Evolutionary conservation across 2,113 vertebrate species (phyloP).

Genomic region (Turnix velox): DNA sequence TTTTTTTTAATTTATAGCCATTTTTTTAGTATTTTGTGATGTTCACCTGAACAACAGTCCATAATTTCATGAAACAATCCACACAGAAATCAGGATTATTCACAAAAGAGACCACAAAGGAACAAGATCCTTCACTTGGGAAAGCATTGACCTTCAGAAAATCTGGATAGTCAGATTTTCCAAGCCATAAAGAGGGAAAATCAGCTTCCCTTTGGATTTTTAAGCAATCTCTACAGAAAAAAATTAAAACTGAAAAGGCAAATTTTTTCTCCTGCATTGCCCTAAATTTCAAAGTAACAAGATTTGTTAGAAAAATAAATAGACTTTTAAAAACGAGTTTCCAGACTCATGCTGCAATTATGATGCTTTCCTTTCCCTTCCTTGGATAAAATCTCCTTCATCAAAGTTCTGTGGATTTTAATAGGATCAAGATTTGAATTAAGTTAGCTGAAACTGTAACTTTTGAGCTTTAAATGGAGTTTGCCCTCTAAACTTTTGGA

Average conservation of each 20-base stretch:
- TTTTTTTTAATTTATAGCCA: background rate
- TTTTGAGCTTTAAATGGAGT: background rate
- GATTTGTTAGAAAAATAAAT: background rate
- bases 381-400: background rate
- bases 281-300: background rate
- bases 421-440: background rate
- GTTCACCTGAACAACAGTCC: background rate
- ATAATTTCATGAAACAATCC: background rate
- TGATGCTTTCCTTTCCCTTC: background rate
- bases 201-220: background rate
- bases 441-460: background rate
- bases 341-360: background rate
- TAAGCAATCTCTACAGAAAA: background rate
- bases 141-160: background rate
- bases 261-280: background rate
- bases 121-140: background rate
- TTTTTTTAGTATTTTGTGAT: background rate
- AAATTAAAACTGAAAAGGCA: background rate
- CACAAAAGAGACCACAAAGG: background rate
- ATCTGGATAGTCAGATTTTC: background rate
- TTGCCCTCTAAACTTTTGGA: background rate
- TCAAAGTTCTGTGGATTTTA: background rate
- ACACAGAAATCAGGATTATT: background rate
- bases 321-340: background rate
- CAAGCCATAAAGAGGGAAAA: background rate